Evolutionary conservation across 2,797 vertebrate species (phyloP), one percentile per base, ranked within the genome.

Genomic region (Macropus fuliginosus): DNA sequence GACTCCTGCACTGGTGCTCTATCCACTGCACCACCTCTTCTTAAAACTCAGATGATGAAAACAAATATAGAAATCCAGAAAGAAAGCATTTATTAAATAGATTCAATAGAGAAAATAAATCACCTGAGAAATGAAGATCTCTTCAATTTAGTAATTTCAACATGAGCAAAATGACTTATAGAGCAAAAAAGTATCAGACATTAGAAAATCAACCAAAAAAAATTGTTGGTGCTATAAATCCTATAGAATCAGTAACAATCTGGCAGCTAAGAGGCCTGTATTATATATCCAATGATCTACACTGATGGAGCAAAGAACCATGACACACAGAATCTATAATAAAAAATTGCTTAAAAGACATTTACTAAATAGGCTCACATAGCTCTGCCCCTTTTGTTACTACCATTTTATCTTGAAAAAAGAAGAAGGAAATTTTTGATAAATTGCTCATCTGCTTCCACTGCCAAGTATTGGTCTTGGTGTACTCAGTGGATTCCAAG

Each of bases 11-110:
- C 52, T 52, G 52, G 52, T 52, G 52, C 52, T 52, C 52, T 52
- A 52, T 52, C 52, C 52, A 6, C 6, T 52, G 52, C 52, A 52
- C 52, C 52, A 52, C 52, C 52, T 52, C 52, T 52, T 52, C 52
- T 52, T 52, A 52, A 52, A 52, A 54, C 0, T 0, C 0, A 2
- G 55, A 1, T 1, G 34, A n/a, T n/a, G 59, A 29, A 91, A 28
- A 93, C 46, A 54, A 90, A 56, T 91, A 62, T 91, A 94, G 74
- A 91, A 94, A 56, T 50, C 29, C 55, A 57, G 62, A 92, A 31
- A 55, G 94, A 91, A 57, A 40, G 34, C 54, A 54, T 54, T 91
- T 56, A 52, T 34, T 3, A 18, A 62, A 18, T 50, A n/a, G 28
- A 66, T 89, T 56, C 55, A 31, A 40, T 56, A 94, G 56, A 55